Evolutionary conservation across 2,888 invertebrate species (phyloP), one percentile per base, ranked within the genome.

Genomic region (Pseudococcus jackbeardsleyi): DNA sequence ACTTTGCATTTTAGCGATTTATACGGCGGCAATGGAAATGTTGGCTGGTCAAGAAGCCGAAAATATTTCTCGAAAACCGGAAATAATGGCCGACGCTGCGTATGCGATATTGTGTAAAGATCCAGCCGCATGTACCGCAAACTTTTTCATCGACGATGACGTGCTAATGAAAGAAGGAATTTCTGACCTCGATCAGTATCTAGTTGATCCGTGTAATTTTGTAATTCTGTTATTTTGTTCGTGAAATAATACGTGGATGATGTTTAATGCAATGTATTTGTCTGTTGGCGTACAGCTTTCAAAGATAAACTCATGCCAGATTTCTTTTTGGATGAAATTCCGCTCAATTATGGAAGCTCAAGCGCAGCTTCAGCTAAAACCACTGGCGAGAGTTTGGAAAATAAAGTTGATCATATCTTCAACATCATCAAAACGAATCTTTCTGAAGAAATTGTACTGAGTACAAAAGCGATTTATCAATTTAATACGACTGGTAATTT

Each of bases 1-100:
- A 68, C 11, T 89, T 82, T 86, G 89, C 88, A 90, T 84, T 88
- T 92, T 92, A 96, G 97, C 96, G 8, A 98, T 99, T 90, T 94
- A 95, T 89, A 99, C 99, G 0, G 98, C 99, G 0, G 99, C 99
- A 17, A 95, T 97, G 90, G 95, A 96, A 91, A 96, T 96, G 96
- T 91, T 97, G 88, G 94, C 94, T 0, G 96, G 96, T 0, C 91
- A 91, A 48, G 94, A 94, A 33, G 93, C 94, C 0, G 93, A 93
- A 0, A 93, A 93, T 68, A 92, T 92, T 89, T 96, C 96, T 90
- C 93, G 97, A 84, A 96, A 95, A 91, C 95, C 95, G 0, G 96
- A 96, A 48, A 97, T 98, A 89, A 94, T 98, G 91, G 95, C 96
- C 0, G 98, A 98, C 92, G 97, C 98, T 6, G 97, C 97, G 0